Evolutionary conservation across 2,113 vertebrate genomes (phyloP).

Genomic region (Corvus cornix): DNA sequence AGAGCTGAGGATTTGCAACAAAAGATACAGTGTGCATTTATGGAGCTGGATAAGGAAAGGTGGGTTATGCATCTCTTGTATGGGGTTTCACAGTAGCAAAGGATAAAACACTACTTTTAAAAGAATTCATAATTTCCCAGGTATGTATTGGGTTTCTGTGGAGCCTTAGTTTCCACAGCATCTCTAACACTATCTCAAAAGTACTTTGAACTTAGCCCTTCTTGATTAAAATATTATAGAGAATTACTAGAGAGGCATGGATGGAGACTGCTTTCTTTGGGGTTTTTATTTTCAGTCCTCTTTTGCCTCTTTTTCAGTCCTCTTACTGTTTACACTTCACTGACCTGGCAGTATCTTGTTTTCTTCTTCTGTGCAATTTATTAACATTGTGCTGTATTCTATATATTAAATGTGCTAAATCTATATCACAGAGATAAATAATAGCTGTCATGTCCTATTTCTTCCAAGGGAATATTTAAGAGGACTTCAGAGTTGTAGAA

Average conservation of each 20-base stretch:
- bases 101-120: neutral
- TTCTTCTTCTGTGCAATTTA: neutral
- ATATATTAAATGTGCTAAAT: neutral
- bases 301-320: neutral
- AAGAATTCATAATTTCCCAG: neutral
- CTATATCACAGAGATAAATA: neutral
- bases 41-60: neutral
- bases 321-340: neutral
- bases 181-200: neutral
- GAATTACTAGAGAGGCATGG: neutral
- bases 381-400: neutral
- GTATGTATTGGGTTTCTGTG: neutral
- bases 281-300: neutral
- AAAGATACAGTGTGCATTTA: neutral
- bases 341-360: neutral
- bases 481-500: neutral
- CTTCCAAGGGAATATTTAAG: neutral
- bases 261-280: neutral
- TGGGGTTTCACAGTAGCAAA: neutral
- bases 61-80: neutral
- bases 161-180: neutral
- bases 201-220: neutral
- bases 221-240: neutral
- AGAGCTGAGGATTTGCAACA: slow-evolving; percentile 33
- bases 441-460: neutral